A percentile compares a stretch with the other conserved stretches of the same genome.
These are phyloP conservation scores for Philotrypesis tridentata DNA, from an alignment of 1,140 invertebrate species.

Conservation along the genomic window DNA sequence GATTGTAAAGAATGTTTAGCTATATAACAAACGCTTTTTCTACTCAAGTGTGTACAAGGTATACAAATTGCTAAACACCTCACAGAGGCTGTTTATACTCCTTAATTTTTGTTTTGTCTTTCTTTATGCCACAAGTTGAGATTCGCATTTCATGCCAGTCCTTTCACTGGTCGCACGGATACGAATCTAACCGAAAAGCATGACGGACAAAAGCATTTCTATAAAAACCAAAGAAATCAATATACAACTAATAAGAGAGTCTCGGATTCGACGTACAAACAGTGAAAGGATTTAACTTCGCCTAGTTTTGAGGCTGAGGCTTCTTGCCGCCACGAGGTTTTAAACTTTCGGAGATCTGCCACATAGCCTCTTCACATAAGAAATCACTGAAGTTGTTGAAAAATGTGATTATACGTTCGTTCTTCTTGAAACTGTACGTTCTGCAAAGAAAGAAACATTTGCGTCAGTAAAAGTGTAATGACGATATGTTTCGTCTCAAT, in stretches of 20 bases:
- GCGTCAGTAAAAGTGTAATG: not conserved
- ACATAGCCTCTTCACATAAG: constrained; percentile 96
- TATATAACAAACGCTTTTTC: constrained; percentile 36
- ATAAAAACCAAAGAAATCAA: constrained; percentile 4
- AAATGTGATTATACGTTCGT: constrained; percentile 94
- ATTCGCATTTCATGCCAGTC: not conserved
- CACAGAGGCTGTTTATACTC: constrained; percentile 38
- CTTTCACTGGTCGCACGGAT: constrained; percentile 5
- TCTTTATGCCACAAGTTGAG: constrained; percentile 38
- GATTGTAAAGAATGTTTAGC: constrained; percentile 43
- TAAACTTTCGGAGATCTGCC: constrained; percentile 96
- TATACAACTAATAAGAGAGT: constrained; percentile 34
- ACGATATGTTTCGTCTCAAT: constrained; percentile 14
- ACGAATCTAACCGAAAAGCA: not conserved
- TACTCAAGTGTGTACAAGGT: constrained; percentile 32
- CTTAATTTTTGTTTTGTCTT: constrained; percentile 32
- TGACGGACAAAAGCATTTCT: not conserved
- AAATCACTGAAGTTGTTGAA: constrained; percentile 98
- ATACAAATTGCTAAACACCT: constrained; percentile 43
- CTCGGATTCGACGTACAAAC: constrained; percentile 58
- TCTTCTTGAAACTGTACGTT: constrained; percentile 90
- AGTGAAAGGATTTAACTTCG: constrained; percentile 58
- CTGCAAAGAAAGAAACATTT: constrained; percentile 70
- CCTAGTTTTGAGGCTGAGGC: constrained; percentile 67
- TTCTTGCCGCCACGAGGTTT: constrained; percentile 89